Percentiles rank a stretch among this genome's conserved stretches.
Evolutionary conservation across 2,888 invertebrate genomes (phyloP).

Genomic region (Pyrrhia umbra): DNA sequence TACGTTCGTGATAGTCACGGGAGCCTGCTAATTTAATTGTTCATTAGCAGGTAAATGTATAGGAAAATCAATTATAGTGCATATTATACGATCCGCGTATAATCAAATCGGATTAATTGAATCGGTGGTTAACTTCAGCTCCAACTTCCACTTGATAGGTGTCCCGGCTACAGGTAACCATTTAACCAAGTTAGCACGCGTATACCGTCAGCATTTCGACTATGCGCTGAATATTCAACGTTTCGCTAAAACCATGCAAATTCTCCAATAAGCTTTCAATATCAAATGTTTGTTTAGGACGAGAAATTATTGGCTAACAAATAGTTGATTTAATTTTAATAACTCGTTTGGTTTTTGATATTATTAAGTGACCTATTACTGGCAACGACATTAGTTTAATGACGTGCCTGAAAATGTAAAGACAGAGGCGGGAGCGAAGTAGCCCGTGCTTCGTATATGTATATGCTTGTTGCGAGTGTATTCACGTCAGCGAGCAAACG

Average conservation of each 20-base stretch:
- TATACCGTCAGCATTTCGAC: constrained; percentile 59
- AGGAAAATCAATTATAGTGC: constrained; percentile 55
- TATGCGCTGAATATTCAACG: constrained; percentile 72
- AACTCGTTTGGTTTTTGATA: constrained; percentile 22
- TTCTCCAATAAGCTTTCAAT: constrained; percentile 35
- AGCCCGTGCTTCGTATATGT: constrained; percentile 47
- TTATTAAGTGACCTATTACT: constrained; percentile 15
- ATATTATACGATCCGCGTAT: constrained; percentile 46
- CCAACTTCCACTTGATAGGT: constrained; percentile 65
- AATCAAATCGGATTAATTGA: constrained; percentile 66
- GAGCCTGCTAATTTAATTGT: constrained; percentile 32
- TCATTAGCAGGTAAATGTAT: constrained; percentile 13
- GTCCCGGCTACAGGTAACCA: constrained; percentile 66
- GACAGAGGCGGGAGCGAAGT: constrained; percentile 44
- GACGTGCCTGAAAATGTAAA: constrained; percentile 44
- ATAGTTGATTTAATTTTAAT: constrained; percentile 30
- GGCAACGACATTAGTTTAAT: constrained; percentile 41
- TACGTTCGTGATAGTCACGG: constrained; percentile 7
- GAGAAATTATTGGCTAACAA: constrained; percentile 29
- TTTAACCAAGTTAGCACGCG: constrained; percentile 60
- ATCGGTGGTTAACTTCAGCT: constrained; percentile 60
- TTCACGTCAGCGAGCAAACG: constrained; percentile 80
- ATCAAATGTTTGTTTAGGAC: constrained; percentile 48
- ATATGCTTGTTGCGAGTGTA: constrained; percentile 71
- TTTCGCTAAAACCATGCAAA: constrained; percentile 54